Conservation (phyloP, 2,113 vertebrate genomes). For the Panurus biarmicus region DNA sequence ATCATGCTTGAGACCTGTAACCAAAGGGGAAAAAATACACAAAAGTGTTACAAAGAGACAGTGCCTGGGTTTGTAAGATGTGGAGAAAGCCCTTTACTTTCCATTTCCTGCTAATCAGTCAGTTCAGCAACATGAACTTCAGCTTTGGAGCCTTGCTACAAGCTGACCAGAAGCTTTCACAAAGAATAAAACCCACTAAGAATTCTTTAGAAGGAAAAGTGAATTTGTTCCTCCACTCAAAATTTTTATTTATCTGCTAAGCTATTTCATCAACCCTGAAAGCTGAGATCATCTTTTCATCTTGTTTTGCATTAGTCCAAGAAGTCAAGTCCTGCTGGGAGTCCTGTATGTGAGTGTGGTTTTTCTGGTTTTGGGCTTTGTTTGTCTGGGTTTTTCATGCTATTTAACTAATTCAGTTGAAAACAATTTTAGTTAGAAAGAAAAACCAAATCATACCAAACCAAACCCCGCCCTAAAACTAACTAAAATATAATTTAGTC, state of each 20-base stretch:
- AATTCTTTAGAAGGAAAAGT: background rate
- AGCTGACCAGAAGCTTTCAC: background rate
- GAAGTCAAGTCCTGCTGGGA: background rate
- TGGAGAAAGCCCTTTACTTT: background rate
- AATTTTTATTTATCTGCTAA: background rate
- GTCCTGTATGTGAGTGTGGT: too few relatives aligned
- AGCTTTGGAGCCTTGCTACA: background rate
- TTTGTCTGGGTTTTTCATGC: background rate
- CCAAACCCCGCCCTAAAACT: background rate
- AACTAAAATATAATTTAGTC: background rate
- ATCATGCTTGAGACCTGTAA: slow-evolving; percentile 75
- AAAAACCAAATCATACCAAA: background rate
- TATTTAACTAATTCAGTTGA: background rate
- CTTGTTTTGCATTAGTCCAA: background rate
- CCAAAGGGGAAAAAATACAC: background rate
- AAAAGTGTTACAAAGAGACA: background rate
- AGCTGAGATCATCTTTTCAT: background rate
- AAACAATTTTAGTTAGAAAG: background rate
- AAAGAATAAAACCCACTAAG: background rate
- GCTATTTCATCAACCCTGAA: background rate
- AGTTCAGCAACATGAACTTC: background rate
- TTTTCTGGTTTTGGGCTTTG: background rate
- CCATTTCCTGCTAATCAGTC: background rate
- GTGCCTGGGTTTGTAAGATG: background rate
- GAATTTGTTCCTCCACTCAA: background rate